Evolutionary conservation across 2,797 vertebrate genomes (phyloP).

Genomic region (Rhadinocentrus ornatus): DNA sequence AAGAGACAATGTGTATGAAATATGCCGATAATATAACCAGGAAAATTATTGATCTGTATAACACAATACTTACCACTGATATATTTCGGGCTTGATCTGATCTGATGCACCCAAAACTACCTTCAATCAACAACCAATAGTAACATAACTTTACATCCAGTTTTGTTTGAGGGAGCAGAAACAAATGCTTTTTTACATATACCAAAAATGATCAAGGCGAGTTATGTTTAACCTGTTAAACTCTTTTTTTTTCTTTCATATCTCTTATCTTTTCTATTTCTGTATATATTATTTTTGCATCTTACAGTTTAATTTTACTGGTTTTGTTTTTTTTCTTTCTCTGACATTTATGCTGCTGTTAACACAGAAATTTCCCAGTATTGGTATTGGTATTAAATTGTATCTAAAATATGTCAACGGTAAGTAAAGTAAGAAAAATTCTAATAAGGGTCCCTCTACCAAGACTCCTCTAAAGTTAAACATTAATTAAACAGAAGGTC

Average conservation of each 20-base stretch:
- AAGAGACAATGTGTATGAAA: neutral
- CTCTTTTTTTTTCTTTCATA: no score
- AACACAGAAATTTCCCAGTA: no score
- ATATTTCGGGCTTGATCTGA: neutral
- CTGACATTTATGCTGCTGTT: no score
- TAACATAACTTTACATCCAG: neutral
- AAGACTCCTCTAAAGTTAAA: neutral
- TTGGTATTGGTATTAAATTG: no score
- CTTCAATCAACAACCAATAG: neutral
- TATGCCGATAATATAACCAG: neutral
- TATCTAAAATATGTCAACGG: neutral
- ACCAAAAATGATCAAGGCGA: no score
- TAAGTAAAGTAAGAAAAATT: neutral
- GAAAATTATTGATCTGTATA: neutral
- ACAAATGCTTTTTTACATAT: no score
- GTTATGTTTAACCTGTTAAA: no score
- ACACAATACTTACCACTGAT: neutral
- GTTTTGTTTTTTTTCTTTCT: no score
- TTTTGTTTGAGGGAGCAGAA: neutral
- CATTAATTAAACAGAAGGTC: constrained; percentile 1
- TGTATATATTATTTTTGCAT: no score
- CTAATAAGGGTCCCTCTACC: neutral
- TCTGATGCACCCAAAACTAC: neutral
- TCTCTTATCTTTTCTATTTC: no score
- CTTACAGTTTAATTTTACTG: no score